Base-by-base conservation (phyloP, 1,140 invertebrate genomes). In the Asobara japonica region DNA sequence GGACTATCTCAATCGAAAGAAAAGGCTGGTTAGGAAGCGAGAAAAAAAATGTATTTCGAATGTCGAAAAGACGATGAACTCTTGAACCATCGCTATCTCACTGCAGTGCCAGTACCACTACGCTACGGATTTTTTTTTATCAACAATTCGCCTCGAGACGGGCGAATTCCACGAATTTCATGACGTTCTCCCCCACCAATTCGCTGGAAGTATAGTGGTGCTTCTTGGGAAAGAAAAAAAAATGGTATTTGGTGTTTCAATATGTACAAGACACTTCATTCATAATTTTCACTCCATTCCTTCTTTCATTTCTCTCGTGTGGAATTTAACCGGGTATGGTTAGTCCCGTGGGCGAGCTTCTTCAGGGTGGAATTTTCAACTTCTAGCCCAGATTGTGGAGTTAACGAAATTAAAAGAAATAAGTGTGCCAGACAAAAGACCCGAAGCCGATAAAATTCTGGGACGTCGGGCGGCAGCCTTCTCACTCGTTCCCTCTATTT, bases 401-500 rank as follows among this genome's bases (percentile, higher is more conserved):
- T n/a, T 18, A 51, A 51, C 20, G n/a, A 4, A 13, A 5, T 16
- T 5, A 5, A 22, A 45, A 45, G 3, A 38, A 45, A 45, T 48
- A 22, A 33, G 29, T 33, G 25, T 20, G 27, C 11, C 22, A 56
- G 25, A 31, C 29, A 45, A 31, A 56, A 68, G 41, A 27, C 13
- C 18, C 16, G 22, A 33, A n/a, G n/a, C n/a, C 67, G 31, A 69
- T 69, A 38, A 36, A 69, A 61, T 61, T 69, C 51, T 61, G 68
- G 56, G 33, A 41, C 67, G 56, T 27, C 25, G 56, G n/a, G 8
- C 22, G 22, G 3, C 51, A 56, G 22, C 51, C 18, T 27, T 56
- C 10, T 62, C 56, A 79, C 80, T 77, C 76, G 77, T 75, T 41
- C 74, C 73, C 78, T 84, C 84, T 84, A 86, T 86, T 87, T 85